Conservation (phyloP, 2,797 vertebrate genomes). For the Poeciliopsis gracilis region DNA sequence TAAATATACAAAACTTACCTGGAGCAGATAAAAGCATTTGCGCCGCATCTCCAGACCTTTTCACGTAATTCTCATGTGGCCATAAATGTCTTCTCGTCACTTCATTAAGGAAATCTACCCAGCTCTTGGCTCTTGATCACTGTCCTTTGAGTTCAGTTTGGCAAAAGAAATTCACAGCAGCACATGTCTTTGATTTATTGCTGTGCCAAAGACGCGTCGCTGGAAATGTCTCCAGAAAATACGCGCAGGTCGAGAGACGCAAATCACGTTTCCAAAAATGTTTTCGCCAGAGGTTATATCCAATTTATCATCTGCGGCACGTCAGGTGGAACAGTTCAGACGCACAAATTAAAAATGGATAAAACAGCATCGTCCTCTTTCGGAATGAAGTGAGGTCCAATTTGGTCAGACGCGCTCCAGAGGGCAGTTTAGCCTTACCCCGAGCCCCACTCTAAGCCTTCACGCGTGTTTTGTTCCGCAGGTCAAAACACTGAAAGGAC, state of each 20-base stretch:
- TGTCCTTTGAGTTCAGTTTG: neutral
- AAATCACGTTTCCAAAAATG: neutral
- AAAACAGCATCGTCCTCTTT: conserved; percentile 7
- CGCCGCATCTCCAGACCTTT: conserved; percentile 62
- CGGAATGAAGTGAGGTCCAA: conserved; percentile 32
- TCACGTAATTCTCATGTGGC: conserved; percentile 51
- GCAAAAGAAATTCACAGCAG: neutral
- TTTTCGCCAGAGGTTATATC: neutral
- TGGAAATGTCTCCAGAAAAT: conserved; percentile 11
- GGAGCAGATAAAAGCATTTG: conserved; percentile 58
- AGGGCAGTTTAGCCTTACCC: conserved; percentile 1
- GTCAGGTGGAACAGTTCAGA: conserved; percentile 1
- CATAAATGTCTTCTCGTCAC: conserved; percentile 8
- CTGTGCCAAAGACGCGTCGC: conserved; percentile 10
- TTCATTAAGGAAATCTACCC: neutral
- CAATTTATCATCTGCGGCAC: neutral
- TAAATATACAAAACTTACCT: conserved; percentile 62
- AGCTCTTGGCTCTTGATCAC: neutral
- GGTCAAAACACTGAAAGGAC: conserved; percentile 5
- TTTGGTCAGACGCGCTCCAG: conserved; percentile 36
- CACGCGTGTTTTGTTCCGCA: conserved; percentile 12
- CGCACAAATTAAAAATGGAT: conserved; percentile 13
- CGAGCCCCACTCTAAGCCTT: neutral
- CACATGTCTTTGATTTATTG: neutral
- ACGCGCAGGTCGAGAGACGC: neutral